Base-by-base conservation (phyloP, 2,888 invertebrate species). In the Tanytarsus gracilentus region DNA sequence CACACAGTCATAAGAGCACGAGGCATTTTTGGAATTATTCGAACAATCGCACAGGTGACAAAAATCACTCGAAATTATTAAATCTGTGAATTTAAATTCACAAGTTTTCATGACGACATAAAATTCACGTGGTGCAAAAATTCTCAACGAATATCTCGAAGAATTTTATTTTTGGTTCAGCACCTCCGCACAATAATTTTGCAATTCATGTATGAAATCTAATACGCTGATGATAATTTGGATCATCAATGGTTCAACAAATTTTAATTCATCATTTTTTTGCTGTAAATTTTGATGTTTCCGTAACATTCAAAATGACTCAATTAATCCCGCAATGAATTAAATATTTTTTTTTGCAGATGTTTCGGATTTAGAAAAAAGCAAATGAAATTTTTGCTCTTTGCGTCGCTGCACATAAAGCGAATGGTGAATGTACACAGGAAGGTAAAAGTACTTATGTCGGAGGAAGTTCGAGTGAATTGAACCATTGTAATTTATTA, bases 271-370 rank as follows among this genome's bases (percentile, higher is more conserved):
- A 36, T 14, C 36, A 36, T 14, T 14, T 14, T 36, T 44, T 44
- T 44, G 16, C 44, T 44, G 18, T 18, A 44, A 44, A 44, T 23
- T 44, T 44, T 23, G 11, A 11, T 11, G 21, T 44, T 44, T 44
- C 44, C 44, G 44, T 44, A 44, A 23, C n/a, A 23, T 23, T 44
- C 11, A 18, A 11, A 44, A 44, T 44, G 21, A 23, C 44, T 44
- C 44, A 44, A 44, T 44, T 44, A 44, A 44, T 44, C 44, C 44
- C 18, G 11, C 44, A 18, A n/a, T 44, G 44, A 44, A 44, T 23
- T n/a, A 44, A 44, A 44, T 18, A 44, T 18, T 9, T 44, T 44
- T 44, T n/a, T 44, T 40, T 44, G 44, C 44, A 44, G 44, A 44
- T 44, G 44, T 44, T 44, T 44, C 44, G 9, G 44, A n/a, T n/a